A percentile compares a stretch with the other conserved stretches of the same genome.
Conservation (phyloP, 2,888 invertebrate species). For the Dione juno region DNA sequence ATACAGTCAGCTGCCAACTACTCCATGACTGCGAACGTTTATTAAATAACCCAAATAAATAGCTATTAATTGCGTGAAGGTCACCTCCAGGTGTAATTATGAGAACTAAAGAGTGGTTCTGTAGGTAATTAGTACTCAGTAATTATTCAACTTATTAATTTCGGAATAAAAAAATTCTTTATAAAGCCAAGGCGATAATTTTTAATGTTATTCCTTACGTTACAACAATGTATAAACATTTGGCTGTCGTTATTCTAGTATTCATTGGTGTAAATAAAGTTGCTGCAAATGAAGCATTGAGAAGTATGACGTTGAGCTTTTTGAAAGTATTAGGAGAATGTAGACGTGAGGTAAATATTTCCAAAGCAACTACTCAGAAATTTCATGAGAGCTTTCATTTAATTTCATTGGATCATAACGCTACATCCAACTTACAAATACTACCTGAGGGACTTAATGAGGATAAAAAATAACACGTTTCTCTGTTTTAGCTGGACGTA, state of each 20-base stretch:
- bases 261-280: constrained; percentile 46
- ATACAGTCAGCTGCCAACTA: background rate
- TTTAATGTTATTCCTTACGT: background rate
- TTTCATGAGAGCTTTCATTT: too few relatives aligned
- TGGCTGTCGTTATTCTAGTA: constrained; percentile 44
- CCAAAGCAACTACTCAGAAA: too few relatives aligned
- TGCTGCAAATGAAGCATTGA: constrained; percentile 59
- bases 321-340: constrained; percentile 64
- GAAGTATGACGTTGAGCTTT: constrained; percentile 60
- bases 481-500: constrained; percentile 57
- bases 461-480: background rate
- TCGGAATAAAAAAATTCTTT: constrained; percentile 1
- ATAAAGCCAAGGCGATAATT: constrained; percentile 19
- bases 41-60: background rate
- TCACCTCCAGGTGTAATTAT: constrained; percentile 8
- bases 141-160: constrained; percentile 8
- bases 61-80: background rate
- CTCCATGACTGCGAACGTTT: background rate
- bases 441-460: background rate
- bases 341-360: constrained; percentile 58
- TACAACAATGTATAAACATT: constrained; percentile 28
- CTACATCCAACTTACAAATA: background rate
- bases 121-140: background rate
- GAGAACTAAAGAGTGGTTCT: background rate
- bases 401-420: too few relatives aligned